phyloP scores from a whole-genome alignment of 2,888 invertebrate species.

The Amorpha juglandis region DNA sequence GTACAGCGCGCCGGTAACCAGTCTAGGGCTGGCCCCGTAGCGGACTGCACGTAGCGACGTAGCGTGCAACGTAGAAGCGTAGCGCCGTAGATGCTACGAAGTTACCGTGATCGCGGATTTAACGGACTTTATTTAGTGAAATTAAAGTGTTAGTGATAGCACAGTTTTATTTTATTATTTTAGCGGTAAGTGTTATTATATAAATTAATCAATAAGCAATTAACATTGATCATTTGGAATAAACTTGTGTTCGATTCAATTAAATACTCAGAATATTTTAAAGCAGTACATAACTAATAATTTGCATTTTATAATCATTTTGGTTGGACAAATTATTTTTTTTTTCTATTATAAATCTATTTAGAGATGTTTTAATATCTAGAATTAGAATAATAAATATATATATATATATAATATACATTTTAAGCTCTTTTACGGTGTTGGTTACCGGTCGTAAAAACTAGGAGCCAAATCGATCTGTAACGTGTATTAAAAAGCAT shows the following conservation, averaged over 20 bases:
- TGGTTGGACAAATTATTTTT: too few relatives aligned
- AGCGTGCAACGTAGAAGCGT: constrained; percentile 39
- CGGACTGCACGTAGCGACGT: constrained; percentile 48
- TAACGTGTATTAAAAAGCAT: too few relatives aligned
- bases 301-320: too few relatives aligned
- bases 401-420: too few relatives aligned
- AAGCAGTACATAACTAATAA: too few relatives aligned
- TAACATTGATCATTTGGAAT: neutral
- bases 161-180: constrained; percentile 14
- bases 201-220: neutral
- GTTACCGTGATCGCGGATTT: constrained; percentile 25
- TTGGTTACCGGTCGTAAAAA: too few relatives aligned
- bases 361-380: too few relatives aligned
- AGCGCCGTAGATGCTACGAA: constrained; percentile 33
- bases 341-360: too few relatives aligned
- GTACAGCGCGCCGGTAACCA: constrained; percentile 39
- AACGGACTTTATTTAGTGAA: neutral
- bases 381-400: too few relatives aligned
- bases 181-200: constrained; percentile 23
- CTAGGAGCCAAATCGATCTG: too few relatives aligned
- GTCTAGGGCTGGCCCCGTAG: constrained; percentile 50
- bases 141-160: constrained; percentile 21
- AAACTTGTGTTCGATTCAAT: neutral
- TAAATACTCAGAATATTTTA: too few relatives aligned
- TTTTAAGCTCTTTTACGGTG: too few relatives aligned